Evolutionary conservation across 2,888 invertebrate species (phyloP).

Genomic region (Megamerina dolium): DNA sequence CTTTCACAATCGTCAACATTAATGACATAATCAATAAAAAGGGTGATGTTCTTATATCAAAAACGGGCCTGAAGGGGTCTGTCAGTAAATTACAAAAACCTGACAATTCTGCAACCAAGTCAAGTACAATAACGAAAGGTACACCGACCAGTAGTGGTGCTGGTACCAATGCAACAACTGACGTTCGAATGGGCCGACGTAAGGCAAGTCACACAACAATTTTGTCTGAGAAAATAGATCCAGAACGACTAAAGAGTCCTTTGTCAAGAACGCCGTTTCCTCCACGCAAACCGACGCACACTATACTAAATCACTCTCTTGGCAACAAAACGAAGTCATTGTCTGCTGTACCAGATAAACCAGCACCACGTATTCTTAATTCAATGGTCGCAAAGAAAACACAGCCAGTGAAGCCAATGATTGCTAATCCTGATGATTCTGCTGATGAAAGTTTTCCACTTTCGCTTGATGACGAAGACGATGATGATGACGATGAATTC

Average conservation of each 20-base stretch:
- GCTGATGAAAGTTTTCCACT: constrained; percentile 32
- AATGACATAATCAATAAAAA: constrained; percentile 48
- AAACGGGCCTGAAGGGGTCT: constrained; percentile 6
- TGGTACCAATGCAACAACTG: neutral
- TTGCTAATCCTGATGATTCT: constrained; percentile 33
- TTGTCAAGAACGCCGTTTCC: constrained; percentile 4
- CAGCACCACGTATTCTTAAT: constrained; percentile 45
- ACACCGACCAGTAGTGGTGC: too few relatives aligned
- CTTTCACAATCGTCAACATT: constrained; percentile 49
- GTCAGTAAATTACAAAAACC: constrained; percentile 5
- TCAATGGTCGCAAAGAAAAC: constrained; percentile 42
- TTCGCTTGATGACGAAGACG: constrained; percentile 28
- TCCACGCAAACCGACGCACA: constrained; percentile 14
- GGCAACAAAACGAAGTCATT: neutral
- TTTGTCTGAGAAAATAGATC: constrained; percentile 24
- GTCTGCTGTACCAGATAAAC: constrained; percentile 24
- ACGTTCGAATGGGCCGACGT: constrained; percentile 22
- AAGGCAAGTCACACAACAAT: constrained; percentile 28
- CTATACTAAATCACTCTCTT: constrained; percentile 17
- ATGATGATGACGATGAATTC: constrained; percentile 19
- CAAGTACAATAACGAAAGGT: too few relatives aligned
- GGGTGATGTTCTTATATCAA: constrained; percentile 39
- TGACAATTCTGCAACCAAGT: neutral
- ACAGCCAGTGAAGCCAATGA: constrained; percentile 39
- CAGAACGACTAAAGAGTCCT: constrained; percentile 1